Evolutionary conservation across 2,113 vertebrate species (phyloP).

Genomic region (Gorsachius goisagi): DNA sequence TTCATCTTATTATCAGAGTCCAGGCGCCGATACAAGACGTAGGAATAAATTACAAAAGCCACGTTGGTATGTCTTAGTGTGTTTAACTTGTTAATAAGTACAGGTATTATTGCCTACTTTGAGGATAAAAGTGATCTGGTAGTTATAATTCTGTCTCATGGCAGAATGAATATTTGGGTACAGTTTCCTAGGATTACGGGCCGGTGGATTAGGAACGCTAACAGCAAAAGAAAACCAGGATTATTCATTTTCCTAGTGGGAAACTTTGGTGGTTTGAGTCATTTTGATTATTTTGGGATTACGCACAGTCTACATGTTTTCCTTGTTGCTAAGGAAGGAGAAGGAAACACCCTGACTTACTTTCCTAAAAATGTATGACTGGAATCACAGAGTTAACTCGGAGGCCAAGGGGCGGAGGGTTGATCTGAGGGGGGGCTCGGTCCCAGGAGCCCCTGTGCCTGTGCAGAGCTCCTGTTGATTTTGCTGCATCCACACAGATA

Average conservation of each 20-base stretch:
- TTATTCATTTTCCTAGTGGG: background rate
- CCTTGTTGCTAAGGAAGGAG: background rate
- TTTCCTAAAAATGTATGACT: background rate
- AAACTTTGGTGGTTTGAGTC: background rate
- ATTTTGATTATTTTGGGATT: background rate
- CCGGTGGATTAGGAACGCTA: background rate
- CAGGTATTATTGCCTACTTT: background rate
- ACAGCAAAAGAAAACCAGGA: background rate
- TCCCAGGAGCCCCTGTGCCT: background rate
- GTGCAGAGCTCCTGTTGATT: background rate
- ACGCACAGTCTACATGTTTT: background rate
- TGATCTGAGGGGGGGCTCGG: background rate
- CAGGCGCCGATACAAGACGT: background rate
- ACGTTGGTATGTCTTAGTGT: background rate
- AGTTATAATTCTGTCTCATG: background rate
- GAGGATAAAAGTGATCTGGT: background rate
- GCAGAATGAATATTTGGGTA: background rate
- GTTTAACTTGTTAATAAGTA: background rate
- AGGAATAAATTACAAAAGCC: background rate
- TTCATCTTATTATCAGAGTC: background rate
- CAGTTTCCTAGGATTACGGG: background rate
- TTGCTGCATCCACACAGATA: fast-evolving
- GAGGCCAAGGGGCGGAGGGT: background rate
- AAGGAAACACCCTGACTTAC: background rate
- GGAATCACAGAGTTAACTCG: background rate